These are phyloP conservation scores for Xyrichtys novacula DNA, from an alignment of 2,797 vertebrate species.

Conservation along the genomic window DNA sequence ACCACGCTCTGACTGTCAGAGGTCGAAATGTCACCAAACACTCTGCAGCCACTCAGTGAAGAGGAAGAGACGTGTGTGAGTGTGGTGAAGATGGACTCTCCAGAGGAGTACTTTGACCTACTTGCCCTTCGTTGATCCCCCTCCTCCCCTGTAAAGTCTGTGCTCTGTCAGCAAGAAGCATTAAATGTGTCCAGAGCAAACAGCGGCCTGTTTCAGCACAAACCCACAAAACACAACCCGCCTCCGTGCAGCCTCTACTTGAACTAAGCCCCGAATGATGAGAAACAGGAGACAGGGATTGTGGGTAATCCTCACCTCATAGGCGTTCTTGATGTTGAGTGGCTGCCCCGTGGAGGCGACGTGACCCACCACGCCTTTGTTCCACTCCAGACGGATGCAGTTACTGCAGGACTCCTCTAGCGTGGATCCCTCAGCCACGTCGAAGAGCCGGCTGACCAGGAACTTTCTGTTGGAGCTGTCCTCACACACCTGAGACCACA, in stretches of 20 bases:
- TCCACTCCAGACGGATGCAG: conserved; percentile 96
- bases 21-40: conserved; percentile 28
- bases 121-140: conserved; percentile 24
- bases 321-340: conserved; percentile 96
- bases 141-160: neutral
- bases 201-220: conserved; percentile 19
- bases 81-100: conserved; percentile 18
- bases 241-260: conserved; percentile 1
- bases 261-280: neutral
- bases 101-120: conserved; percentile 31
- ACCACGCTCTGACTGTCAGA: conserved; percentile 12
- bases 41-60: conserved; percentile 1
- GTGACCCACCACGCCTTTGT: conserved; percentile 97
- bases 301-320: conserved; percentile 86
- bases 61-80: conserved; percentile 7
- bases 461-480: conserved; percentile 98
- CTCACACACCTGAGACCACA: conserved; percentile 83
- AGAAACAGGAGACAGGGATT: neutral
- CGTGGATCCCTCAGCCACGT: conserved; percentile 96
- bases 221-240: neutral
- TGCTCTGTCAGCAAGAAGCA: conserved; percentile 46
- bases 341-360: conserved; percentile 94
- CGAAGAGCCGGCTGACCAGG: conserved; percentile 94
- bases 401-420: conserved; percentile 95
- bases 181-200: conserved; percentile 17